Evolutionary conservation across 2,888 invertebrate genomes (phyloP), one percentile per base, ranked within the genome.

Genomic region (Oligia latruncula): DNA sequence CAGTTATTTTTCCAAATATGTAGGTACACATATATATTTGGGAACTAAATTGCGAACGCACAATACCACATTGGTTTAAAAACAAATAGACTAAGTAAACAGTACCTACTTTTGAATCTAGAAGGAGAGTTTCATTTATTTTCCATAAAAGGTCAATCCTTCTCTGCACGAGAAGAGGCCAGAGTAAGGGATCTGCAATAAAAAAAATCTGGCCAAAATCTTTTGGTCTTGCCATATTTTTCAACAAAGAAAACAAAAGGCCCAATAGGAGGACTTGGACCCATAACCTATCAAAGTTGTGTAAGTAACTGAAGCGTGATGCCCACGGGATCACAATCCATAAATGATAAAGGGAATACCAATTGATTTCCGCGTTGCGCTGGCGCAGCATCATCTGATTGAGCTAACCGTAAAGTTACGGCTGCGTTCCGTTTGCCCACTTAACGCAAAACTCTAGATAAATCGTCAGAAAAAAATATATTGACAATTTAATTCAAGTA

Each of bases 281-380:
- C 68, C 70, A 75, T 72, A 67, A 78, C 77, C 68, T 79, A 81
- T 71, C 75, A 68, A 58, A 52, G 68, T 83, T 83, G 68, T 81
- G 78, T 74, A 84, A 81, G 78, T 74, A 84, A 81, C 62, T 58
- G 80, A 88, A 89, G 88, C 95, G 94, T 95, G 95, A 93, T 91
- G 94, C 93, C 93, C 89, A 89, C 88, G 89, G 95, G 92, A 92
- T 80, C 83, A 84, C 90, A 92, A 92, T 93, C 90, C 87, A 88
- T 88, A 87, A 89, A 88, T 86, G 93, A 93, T 92, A 93, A 92
- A 90, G 88, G 87, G 89, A 90, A 90, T 90, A 91, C 88, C 93
- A 95, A 96, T 95, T 95, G 95, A 95, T 95, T 95, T 95, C 94
- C 94, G 93, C 90, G 92, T 94, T 92, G 91, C 91, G 92, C 91